Evolutionary conservation across 2,797 vertebrate species (phyloP).

Genomic region (Picus viridis): DNA sequence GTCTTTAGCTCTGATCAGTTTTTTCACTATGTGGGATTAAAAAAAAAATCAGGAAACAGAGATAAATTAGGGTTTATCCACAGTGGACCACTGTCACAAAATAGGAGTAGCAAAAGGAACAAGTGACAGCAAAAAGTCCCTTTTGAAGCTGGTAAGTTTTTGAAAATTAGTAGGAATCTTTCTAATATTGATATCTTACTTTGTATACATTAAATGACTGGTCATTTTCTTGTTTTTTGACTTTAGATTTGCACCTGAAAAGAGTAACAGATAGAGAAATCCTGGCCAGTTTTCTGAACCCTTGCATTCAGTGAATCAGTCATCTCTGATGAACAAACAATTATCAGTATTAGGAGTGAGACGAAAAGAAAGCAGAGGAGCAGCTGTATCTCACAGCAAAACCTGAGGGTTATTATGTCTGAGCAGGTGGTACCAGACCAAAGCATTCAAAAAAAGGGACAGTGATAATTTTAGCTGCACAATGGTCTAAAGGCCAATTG

Average conservation of each 20-base stretch:
- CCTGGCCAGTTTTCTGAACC: not conserved
- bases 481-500: not conserved
- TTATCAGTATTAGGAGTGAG: not conserved
- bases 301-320: not conserved
- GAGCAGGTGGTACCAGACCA: not conserved
- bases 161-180: constrained; percentile 30
- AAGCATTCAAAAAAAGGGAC: not conserved
- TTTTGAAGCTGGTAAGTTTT: not conserved
- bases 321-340: not conserved
- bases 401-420: not conserved
- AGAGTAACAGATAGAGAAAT: constrained; percentile 1
- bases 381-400: not conserved
- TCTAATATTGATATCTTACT: not conserved
- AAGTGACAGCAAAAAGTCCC: not conserved
- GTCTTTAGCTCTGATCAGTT: not conserved
- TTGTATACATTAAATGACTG: not conserved
- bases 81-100: not conserved
- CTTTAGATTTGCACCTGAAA: not conserved
- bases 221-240: not conserved
- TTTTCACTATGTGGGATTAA: not conserved
- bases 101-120: not conserved
- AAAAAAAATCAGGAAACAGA: not conserved
- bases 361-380: not conserved
- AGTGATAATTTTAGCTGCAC: not conserved
- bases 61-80: not conserved